Percentiles rank a stretch among this genome's conserved stretches.
phyloP scores from a whole-genome alignment of 2,888 invertebrate species.

The Hoplodrina ambigua region DNA sequence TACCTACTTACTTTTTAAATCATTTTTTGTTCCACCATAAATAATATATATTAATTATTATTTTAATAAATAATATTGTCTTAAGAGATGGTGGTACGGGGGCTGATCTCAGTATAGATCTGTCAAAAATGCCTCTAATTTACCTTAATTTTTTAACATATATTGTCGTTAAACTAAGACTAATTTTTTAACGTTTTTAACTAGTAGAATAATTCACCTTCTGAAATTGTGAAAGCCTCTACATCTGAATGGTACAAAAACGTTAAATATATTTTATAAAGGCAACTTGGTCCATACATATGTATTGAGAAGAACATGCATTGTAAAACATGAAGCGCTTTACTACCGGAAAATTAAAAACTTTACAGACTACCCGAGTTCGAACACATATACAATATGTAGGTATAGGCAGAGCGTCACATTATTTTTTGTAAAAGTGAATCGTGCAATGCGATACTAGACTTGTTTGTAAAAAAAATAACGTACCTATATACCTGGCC shows the following conservation, averaged over 20 bases:
- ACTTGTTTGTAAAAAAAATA: not conserved
- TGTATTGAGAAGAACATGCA: not conserved
- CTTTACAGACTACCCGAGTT: slow-evolving; percentile 5
- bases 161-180: too few species aligned
- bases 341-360: slow-evolving; percentile 41
- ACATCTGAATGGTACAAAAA: not conserved
- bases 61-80: too few species aligned
- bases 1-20: too few species aligned
- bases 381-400: slow-evolving; percentile 10
- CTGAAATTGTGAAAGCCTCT: too few species aligned
- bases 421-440: slow-evolving; percentile 10
- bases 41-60: too few species aligned
- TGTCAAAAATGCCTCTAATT: too few species aligned
- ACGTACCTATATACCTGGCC: not conserved
- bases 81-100: too few species aligned
- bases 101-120: too few species aligned
- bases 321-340: not conserved
- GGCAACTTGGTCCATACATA: not conserved
- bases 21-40: too few species aligned
- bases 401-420: not conserved
- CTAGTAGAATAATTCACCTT: too few species aligned
- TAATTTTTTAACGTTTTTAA: too few species aligned
- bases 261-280: not conserved
- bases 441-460: not conserved
- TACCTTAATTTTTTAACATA: too few species aligned